Conservation (phyloP, 2,888 invertebrate genomes). For the Eristalis tenax region DNA sequence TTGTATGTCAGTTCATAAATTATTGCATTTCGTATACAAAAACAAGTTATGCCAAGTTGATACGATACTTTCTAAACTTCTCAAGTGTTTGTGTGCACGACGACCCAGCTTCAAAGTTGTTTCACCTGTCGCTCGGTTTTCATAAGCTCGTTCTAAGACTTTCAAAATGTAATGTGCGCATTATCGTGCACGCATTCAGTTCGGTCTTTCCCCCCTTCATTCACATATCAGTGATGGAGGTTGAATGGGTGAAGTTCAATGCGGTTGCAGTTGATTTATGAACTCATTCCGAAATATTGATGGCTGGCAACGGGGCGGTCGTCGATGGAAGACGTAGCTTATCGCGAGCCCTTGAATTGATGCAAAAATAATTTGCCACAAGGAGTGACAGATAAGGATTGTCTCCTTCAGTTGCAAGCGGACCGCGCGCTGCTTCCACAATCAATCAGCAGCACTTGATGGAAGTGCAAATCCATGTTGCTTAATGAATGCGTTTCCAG, state of each 20-base stretch:
- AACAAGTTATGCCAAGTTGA: background rate
- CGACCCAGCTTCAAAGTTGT: background rate
- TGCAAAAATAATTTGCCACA: background rate
- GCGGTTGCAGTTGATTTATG: background rate
- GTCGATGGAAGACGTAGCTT: background rate
- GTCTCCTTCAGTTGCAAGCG: background rate
- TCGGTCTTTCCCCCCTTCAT: background rate
- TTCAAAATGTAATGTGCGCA: background rate
- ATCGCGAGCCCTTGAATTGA: background rate
- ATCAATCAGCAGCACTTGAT: background rate
- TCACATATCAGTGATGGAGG: background rate
- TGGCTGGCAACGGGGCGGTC: background rate
- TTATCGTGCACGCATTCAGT: background rate
- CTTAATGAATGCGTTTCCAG: background rate
- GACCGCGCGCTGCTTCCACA: background rate
- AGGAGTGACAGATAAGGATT: background rate
- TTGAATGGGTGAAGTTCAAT: background rate
- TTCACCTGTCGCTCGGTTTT: background rate
- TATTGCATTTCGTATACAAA: background rate
- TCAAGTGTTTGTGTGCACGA: conserved; percentile 1
- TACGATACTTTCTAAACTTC: conserved; percentile 19
- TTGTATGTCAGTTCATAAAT: background rate
- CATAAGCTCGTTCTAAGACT: background rate
- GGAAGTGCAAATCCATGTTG: background rate
- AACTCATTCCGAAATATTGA: background rate